A percentile compares a stretch with the other conserved stretches of the same genome.
Conservation (phyloP, 2,888 invertebrate species). For the Mactromeris polynyma region DNA sequence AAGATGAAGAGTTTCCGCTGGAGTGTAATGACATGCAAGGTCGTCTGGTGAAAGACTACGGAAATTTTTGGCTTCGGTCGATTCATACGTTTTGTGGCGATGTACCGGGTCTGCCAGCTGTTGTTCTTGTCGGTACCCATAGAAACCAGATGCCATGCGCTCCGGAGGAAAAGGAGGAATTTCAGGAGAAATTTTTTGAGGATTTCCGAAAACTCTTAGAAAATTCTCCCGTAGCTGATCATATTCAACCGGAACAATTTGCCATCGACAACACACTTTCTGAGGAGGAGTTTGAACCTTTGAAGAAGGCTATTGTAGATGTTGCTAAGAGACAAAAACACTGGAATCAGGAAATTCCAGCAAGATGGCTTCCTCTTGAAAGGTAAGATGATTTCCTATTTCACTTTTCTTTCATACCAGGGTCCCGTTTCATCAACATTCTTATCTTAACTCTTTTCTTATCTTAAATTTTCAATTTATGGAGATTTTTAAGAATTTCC, state of each 20-base stretch:
- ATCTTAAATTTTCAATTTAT: too few relatives aligned
- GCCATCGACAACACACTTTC: constrained; percentile 54
- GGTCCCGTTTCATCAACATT: too few relatives aligned
- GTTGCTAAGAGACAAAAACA: constrained; percentile 64
- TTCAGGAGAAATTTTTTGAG: constrained; percentile 62
- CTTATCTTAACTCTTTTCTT: too few relatives aligned
- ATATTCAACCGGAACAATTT: constrained; percentile 68
- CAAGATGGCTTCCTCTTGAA: constrained; percentile 62
- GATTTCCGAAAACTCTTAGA: constrained; percentile 55
- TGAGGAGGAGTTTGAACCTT: constrained; percentile 49
- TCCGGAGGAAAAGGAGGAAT: constrained; percentile 34
- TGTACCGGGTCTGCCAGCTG: constrained; percentile 63
- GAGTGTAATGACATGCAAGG: constrained; percentile 57
- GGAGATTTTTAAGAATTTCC: too few relatives aligned
- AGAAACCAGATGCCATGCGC: constrained; percentile 48
- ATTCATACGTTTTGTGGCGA: constrained; percentile 69
- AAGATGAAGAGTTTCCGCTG: constrained; percentile 64
- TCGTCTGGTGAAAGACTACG: constrained; percentile 58
- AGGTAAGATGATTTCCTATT: constrained; percentile 34
- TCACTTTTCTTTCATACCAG: too few relatives aligned
- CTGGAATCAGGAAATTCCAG: constrained; percentile 67
- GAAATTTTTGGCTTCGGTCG: constrained; percentile 63
- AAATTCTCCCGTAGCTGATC: constrained; percentile 60
- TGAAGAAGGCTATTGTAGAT: constrained; percentile 61
- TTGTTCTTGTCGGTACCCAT: constrained; percentile 67